These are phyloP conservation scores for Mormoops blainvillei DNA, from an alignment of 2,113 vertebrate species.

Conservation along the genomic window DNA sequence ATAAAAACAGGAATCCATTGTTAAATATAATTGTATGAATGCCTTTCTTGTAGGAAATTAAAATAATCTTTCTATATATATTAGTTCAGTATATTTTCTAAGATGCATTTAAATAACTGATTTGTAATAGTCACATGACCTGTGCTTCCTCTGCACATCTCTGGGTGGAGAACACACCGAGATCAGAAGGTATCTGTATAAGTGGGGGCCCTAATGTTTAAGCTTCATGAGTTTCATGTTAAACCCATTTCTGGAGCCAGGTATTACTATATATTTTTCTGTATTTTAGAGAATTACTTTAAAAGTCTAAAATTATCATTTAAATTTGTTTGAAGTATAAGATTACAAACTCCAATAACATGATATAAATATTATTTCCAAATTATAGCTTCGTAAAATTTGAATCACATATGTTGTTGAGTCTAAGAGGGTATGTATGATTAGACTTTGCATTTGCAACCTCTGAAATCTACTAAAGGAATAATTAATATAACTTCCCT, in stretches of 20 bases:
- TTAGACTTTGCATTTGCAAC: neutral
- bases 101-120: neutral
- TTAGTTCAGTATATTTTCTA: slow-evolving; percentile 24
- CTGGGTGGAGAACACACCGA: neutral
- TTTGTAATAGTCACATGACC: neutral
- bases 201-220: neutral
- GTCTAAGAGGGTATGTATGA: neutral
- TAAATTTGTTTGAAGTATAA: neutral
- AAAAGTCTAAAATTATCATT: neutral
- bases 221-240: neutral
- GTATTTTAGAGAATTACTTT: neutral
- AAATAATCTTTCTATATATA: slow-evolving; percentile 35
- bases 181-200: neutral
- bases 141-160: neutral
- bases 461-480: neutral
- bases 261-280: neutral
- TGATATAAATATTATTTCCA: neutral
- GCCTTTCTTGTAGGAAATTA: slow-evolving; percentile 6
- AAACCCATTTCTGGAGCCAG: neutral
- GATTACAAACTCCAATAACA: neutral
- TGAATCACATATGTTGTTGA: neutral
- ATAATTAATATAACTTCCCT: neutral
- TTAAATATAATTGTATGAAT: slow-evolving; percentile 47
- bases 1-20: slow-evolving; percentile 25
- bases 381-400: neutral